These are phyloP conservation scores for Acrossocheilus fasciatus DNA, from an alignment of 2,797 vertebrate species.

Conservation along the genomic window DNA sequence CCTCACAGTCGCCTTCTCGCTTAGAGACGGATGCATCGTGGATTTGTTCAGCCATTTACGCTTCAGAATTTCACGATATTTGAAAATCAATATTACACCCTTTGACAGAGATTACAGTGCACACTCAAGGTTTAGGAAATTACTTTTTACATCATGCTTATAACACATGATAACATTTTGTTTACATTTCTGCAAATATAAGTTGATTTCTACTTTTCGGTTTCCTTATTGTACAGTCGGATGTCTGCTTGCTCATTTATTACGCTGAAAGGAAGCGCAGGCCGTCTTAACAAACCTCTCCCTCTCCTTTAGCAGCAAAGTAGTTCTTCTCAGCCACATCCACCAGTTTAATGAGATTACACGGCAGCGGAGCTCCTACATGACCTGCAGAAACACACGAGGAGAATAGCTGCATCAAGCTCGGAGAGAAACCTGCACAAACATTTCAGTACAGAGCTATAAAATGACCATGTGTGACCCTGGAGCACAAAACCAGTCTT, in stretches of 20 bases:
- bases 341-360: conserved; percentile 93
- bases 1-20: background rate
- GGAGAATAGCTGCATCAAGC: background rate
- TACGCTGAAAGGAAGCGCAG: too few species aligned
- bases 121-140: background rate
- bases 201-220: background rate
- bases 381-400: conserved; percentile 81
- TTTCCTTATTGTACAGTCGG: background rate
- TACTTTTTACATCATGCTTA: background rate
- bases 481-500: too few species aligned
- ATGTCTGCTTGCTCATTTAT: too few species aligned
- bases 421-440: background rate
- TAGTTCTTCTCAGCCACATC: conserved; percentile 98
- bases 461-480: background rate
- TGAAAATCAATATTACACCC: background rate
- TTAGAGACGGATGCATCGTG: background rate
- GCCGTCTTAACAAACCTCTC: conserved; percentile 83
- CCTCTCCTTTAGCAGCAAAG: conserved; percentile 92
- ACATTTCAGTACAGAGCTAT: background rate
- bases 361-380: conserved; percentile 95
- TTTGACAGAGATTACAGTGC: background rate
- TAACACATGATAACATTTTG: background rate
- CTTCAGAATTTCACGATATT: background rate
- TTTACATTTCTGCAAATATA: too few species aligned
- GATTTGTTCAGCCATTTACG: background rate